Conservation (phyloP, 92 coral and sea anemone species). For the Pocillopora meandrina region DNA sequence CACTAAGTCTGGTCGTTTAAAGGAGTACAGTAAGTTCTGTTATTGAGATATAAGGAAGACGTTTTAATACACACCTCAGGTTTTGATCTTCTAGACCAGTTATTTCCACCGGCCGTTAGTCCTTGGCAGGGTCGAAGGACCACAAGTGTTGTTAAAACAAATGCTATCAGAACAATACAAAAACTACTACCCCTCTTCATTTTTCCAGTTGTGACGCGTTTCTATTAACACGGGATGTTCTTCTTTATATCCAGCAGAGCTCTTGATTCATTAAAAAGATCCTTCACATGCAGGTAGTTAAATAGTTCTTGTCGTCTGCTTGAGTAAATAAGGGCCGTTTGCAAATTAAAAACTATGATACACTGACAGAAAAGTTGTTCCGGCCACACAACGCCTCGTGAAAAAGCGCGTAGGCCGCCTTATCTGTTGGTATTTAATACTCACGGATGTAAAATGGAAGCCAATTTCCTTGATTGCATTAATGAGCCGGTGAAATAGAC, state of each 20-base stretch:
- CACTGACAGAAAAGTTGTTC: slow-evolving; percentile 2
- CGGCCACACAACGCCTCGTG: slow-evolving; percentile 5
- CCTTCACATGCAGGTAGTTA: too few species aligned
- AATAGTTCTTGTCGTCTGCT: too few species aligned
- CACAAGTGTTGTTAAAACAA: slow-evolving; percentile 6
- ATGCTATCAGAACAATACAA: background rate
- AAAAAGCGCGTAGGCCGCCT: background rate
- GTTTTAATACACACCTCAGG: slow-evolving; percentile 1
- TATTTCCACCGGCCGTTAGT: slow-evolving; percentile 1
- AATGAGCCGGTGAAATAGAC: too few species aligned
- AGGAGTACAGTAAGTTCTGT: background rate
- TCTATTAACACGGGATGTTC: background rate
- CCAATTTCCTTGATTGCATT: too few species aligned
- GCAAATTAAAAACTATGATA: slow-evolving; percentile 16
- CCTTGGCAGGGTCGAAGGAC: slow-evolving; percentile 18
- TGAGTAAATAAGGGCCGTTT: background rate
- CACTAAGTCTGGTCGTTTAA: too few species aligned
- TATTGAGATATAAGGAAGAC: background rate
- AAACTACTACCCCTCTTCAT: background rate
- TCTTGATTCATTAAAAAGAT: background rate
- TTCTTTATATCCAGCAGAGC: background rate
- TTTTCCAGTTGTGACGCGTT: background rate
- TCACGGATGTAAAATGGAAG: too few species aligned
- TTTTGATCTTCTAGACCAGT: slow-evolving; percentile 20
- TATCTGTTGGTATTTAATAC: slow-evolving; percentile 1